Evolutionary conservation across 2,888 invertebrate genomes (phyloP).

Genomic region (Volucella inanis): DNA sequence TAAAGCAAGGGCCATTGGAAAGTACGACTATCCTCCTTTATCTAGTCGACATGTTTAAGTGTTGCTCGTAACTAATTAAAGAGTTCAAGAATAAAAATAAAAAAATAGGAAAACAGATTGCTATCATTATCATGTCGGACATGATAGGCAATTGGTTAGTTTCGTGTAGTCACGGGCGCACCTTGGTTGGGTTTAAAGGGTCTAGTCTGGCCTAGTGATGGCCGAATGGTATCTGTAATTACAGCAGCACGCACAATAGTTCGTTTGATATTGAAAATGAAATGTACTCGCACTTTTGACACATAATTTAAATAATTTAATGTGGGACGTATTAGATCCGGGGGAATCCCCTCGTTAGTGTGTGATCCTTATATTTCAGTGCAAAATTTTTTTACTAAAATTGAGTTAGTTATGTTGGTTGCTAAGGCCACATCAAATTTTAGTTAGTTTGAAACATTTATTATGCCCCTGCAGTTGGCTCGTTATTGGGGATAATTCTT

Average conservation of each 20-base stretch:
- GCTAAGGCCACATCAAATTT: too few species aligned
- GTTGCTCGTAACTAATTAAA: conserved; percentile 66
- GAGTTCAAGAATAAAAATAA: conserved; percentile 41
- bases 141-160: conserved; percentile 73
- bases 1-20: conserved; percentile 22
- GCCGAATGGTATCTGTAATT: conserved; percentile 47
- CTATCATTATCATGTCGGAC: conserved; percentile 73
- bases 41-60: conserved; percentile 37
- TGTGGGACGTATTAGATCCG: conserved; percentile 47
- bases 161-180: conserved; percentile 50
- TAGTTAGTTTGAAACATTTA: too few species aligned
- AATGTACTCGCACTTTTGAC: conserved; percentile 63
- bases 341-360: conserved; percentile 59
- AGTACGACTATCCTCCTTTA: background rate
- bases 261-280: conserved; percentile 61
- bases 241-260: conserved; percentile 57
- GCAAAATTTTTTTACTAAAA: conserved; percentile 57
- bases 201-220: background rate
- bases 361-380: conserved; percentile 48
- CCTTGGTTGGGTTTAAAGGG: background rate
- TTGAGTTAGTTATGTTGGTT: conserved; percentile 33
- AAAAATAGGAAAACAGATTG: conserved; percentile 53
- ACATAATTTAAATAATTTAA: conserved; percentile 74
- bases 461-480: too few species aligned
- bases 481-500: too few species aligned